Conservation (phyloP, 2,888 invertebrate genomes). For the Formica aserva region DNA sequence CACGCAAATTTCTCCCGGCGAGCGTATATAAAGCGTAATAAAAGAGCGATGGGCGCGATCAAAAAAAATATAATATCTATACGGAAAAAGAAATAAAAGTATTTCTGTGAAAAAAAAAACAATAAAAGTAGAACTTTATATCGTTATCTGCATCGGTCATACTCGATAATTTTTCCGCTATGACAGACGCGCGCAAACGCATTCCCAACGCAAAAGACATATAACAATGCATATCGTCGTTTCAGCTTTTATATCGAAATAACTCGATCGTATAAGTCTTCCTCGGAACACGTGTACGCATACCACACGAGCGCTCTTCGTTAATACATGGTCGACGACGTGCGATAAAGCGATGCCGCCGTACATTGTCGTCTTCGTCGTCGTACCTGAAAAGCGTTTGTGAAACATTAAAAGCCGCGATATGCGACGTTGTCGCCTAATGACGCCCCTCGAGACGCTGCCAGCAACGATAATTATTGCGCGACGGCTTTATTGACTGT, state of each 20-base stretch:
- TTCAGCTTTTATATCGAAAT: conserved; percentile 44
- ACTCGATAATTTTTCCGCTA: conserved; percentile 35
- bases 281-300: conserved; percentile 17
- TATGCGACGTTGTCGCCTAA: conserved; percentile 50
- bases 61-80: neutral
- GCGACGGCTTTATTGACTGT: conserved; percentile 54
- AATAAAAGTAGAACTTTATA: neutral
- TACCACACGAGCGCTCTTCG: neutral
- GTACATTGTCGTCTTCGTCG: conserved; percentile 20
- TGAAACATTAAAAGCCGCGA: conserved; percentile 52
- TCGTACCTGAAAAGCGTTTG: conserved; percentile 47
- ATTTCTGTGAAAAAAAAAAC: neutral
- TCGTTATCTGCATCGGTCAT: neutral
- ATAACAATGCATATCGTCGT: conserved; percentile 27
- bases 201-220: neutral
- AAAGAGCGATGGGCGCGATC: neutral
- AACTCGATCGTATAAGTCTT: conserved; percentile 30
- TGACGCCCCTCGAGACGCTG: conserved; percentile 43
- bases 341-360: conserved; percentile 31
- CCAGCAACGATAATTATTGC: conserved; percentile 48
- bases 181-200: conserved; percentile 11
- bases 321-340: conserved; percentile 21
- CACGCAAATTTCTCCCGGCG: neutral
- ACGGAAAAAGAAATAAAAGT: neutral
- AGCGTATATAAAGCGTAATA: too few relatives aligned